Evolutionary conservation across 2,888 invertebrate species (phyloP).

Genomic region (Monopis laevigella): DNA sequence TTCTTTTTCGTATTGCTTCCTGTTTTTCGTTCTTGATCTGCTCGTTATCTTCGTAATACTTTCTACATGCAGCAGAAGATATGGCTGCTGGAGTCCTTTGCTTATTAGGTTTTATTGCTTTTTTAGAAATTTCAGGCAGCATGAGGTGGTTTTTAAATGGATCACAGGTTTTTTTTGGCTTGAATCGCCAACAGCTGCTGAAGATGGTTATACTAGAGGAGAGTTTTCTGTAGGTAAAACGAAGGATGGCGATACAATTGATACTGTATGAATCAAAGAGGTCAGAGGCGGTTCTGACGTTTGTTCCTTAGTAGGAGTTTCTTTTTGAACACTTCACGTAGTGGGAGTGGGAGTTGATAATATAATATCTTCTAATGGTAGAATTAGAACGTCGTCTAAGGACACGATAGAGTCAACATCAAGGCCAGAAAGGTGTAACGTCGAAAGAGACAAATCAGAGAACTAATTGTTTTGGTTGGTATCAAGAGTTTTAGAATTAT

Average conservation of each 20-base stretch:
- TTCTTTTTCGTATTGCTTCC: constrained; percentile 22
- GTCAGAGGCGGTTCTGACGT: constrained; percentile 15
- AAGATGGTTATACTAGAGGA: constrained; percentile 14
- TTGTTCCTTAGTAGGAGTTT: constrained; percentile 10
- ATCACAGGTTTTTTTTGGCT: constrained; percentile 20
- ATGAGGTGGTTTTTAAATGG: constrained; percentile 22
- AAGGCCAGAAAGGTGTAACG: constrained; percentile 21
- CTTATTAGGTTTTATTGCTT: constrained; percentile 21
- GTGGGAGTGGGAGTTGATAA: constrained; percentile 16
- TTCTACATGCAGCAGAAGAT: constrained; percentile 22
- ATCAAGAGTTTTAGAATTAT: constrained; percentile 17
- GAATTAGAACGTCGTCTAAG: constrained; percentile 22
- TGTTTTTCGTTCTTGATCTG: constrained; percentile 21
- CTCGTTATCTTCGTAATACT: constrained; percentile 21
- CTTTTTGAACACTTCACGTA: constrained; percentile 16
- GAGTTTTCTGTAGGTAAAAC: constrained; percentile 15
- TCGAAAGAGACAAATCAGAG: constrained; percentile 19
- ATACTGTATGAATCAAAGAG: constrained; percentile 13
- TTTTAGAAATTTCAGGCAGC: constrained; percentile 21
- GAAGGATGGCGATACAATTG: constrained; percentile 14
- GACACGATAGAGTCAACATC: constrained; percentile 19
- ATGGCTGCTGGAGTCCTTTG: constrained; percentile 23
- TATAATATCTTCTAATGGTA: constrained; percentile 15
- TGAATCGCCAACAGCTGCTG: constrained; percentile 11
- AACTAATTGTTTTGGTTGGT: constrained; percentile 18